Conservation (phyloP, 2,113 vertebrate genomes). For the Podarcis raffonei region DNA sequence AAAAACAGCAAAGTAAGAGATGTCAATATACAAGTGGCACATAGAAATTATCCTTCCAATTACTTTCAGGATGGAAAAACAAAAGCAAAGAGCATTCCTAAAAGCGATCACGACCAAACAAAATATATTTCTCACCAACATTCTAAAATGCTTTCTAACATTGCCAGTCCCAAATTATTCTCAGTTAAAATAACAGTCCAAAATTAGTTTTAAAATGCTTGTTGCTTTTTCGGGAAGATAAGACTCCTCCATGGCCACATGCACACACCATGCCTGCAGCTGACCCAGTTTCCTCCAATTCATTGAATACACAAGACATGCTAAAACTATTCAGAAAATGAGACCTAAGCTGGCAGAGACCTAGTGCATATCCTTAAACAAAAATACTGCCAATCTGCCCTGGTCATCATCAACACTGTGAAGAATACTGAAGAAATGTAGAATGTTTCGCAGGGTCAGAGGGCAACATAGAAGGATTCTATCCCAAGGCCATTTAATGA, state of each 20-base stretch:
- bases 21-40: neutral
- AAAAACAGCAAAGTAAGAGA: neutral
- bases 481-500: constrained; percentile 36
- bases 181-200: too few species aligned
- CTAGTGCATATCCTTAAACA: neutral
- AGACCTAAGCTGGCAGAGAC: neutral
- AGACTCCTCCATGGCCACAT: neutral
- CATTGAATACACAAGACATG: neutral
- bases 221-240: neutral
- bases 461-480: constrained; percentile 21
- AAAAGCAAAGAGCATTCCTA: neutral
- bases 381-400: neutral
- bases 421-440: neutral
- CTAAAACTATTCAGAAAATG: constrained; percentile 21
- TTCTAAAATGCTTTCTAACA: neutral
- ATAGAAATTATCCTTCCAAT: neutral
- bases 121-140: neutral
- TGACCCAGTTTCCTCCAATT: neutral
- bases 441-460: constrained; percentile 58
- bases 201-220: neutral
- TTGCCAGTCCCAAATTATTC: neutral
- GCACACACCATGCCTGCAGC: neutral
- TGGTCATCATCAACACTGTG: neutral
- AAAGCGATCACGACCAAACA: neutral
- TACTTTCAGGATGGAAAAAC: neutral